Conservation (phyloP, 2,113 vertebrate species). For the Oncorhynchus kisutch region DNA sequence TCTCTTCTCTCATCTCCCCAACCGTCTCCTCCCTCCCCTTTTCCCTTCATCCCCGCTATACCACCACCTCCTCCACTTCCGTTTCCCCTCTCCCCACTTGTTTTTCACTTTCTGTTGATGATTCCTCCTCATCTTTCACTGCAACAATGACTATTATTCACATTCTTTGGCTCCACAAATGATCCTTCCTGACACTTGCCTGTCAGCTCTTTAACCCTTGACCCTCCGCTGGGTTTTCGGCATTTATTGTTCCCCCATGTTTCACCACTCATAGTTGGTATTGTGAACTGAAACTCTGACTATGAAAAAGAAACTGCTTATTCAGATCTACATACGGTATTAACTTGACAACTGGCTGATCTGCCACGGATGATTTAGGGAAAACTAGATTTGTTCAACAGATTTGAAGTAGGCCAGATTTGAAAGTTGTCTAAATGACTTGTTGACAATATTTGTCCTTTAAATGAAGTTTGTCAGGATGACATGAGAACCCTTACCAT, state of each 20-base stretch:
- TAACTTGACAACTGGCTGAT: background rate
- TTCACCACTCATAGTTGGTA: background rate
- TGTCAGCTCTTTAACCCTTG: background rate
- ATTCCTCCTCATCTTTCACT: constrained; percentile 21
- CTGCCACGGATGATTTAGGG: background rate
- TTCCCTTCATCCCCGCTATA: background rate
- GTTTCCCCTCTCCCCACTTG: background rate
- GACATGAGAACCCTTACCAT: background rate
- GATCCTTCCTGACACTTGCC: background rate
- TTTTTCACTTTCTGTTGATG: background rate
- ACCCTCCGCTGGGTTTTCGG: background rate
- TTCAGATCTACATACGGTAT: background rate
- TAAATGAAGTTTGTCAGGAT: background rate
- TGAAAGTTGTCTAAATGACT: background rate
- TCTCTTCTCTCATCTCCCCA: background rate
- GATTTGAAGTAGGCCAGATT: background rate
- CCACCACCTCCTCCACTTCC: background rate
- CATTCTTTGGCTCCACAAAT: constrained; percentile 13
- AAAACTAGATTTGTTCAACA: background rate
- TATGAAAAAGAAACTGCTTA: background rate
- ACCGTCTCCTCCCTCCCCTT: background rate
- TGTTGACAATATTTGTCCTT: background rate
- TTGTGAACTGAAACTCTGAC: background rate
- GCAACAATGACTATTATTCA: constrained; percentile 13
- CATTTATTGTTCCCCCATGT: background rate